Conservation (phyloP, 1,140 invertebrate genomes). For the fruit fly (Drosophila melanogaster) region DNA sequence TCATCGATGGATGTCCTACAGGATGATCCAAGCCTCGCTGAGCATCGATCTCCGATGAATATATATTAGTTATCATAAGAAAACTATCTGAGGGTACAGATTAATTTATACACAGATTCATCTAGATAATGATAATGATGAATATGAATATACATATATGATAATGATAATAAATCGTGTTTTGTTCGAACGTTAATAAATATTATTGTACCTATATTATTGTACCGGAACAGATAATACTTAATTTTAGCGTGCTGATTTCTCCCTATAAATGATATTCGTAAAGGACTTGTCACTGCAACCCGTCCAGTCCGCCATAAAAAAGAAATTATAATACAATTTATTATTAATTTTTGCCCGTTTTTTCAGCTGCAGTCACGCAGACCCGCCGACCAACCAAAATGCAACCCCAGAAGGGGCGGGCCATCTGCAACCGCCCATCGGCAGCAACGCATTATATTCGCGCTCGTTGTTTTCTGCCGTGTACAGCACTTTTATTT, state of each 20-base stretch:
- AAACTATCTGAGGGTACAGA: no score
- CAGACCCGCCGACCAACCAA: slow-evolving; percentile 57
- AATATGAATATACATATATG: no score
- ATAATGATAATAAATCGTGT: no score
- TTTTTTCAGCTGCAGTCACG: slow-evolving; percentile 28
- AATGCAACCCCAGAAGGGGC: slow-evolving; percentile 51
- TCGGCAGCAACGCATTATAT: slow-evolving; percentile 32
- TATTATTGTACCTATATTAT: not conserved
- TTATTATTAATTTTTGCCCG: slow-evolving; percentile 65
- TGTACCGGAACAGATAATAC: not conserved
- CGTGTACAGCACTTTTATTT: slow-evolving; percentile 21
- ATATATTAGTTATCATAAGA: no score
- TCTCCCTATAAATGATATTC: not conserved
- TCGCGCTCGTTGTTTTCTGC: slow-evolving; percentile 26
- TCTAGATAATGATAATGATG: no score
- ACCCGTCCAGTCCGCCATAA: not conserved
- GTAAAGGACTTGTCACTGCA: not conserved
- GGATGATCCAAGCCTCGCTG: not conserved
- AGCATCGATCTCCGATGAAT: not conserved
- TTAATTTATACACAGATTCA: no score
- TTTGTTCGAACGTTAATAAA: no score
- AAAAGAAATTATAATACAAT: slow-evolving; percentile 76
- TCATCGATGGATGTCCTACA: not conserved
- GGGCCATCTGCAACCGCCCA: slow-evolving; percentile 46
- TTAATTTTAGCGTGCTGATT: not conserved